These are phyloP conservation scores for Lemur catta DNA, from an alignment of 2,797 vertebrate species.

Conservation along the genomic window DNA sequence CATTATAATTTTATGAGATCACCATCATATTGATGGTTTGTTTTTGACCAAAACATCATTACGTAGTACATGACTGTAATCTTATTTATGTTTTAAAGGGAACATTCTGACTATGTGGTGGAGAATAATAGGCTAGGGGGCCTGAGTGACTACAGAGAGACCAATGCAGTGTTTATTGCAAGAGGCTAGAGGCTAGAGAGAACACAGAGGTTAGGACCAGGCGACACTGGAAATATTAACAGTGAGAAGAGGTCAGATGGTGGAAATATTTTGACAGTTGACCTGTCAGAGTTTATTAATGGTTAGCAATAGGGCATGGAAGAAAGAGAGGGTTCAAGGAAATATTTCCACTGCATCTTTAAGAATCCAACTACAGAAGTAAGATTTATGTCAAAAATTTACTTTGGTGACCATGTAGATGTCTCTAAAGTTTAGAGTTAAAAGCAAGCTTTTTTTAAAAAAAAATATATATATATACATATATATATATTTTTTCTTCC, in stretches of 20 bases:
- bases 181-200: background rate
- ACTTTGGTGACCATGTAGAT: background rate
- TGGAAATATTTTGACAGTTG: background rate
- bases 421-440: background rate
- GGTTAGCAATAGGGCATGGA: background rate
- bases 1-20: background rate
- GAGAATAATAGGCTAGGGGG: rapidly evolving
- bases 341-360: background rate
- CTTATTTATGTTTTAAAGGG: background rate
- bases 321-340: background rate
- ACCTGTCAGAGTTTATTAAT: background rate
- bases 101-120: background rate
- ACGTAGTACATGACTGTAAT: background rate
- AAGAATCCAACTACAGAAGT: background rate
- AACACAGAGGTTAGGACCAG: background rate
- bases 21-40: background rate
- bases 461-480: no score
- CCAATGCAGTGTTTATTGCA: background rate
- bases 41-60: background rate
- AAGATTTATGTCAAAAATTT: background rate
- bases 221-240: background rate
- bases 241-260: background rate
- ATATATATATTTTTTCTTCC: background rate
- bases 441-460: background rate
- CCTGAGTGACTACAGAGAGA: background rate